Evolutionary conservation across 2,888 invertebrate species (phyloP).

Genomic region (Mesorhabditis belari): DNA sequence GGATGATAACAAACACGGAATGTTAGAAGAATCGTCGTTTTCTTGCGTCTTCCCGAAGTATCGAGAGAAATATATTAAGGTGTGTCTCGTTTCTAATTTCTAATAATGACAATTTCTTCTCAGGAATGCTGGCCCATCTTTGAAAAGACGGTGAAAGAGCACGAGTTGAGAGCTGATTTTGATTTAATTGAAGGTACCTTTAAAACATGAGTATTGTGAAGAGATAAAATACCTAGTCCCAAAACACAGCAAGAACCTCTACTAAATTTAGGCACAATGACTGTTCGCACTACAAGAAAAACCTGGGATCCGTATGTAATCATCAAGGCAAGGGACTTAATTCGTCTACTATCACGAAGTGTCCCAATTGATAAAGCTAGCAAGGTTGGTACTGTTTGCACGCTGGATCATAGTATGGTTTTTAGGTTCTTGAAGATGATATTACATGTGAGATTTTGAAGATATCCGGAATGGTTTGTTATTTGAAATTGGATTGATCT

Average conservation of each 20-base stretch:
- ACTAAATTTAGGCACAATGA: constrained; percentile 63
- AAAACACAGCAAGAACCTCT: neutral
- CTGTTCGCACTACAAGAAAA: constrained; percentile 81
- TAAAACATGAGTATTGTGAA: no score
- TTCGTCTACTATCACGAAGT: constrained; percentile 85
- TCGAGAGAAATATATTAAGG: constrained; percentile 77
- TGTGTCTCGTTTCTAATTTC: neutral
- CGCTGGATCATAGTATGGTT: neutral
- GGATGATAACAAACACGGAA: constrained; percentile 72
- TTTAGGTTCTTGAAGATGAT: constrained; percentile 69
- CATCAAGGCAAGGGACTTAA: constrained; percentile 88
- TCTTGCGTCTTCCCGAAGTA: constrained; percentile 94
- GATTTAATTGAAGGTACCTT: constrained; percentile 42
- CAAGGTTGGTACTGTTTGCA: neutral
- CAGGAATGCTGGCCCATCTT: constrained; percentile 91
- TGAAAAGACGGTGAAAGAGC: constrained; percentile 73
- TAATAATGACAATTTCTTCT: neutral
- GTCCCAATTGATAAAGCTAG: constrained; percentile 92
- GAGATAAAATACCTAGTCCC: no score
- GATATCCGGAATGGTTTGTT: constrained; percentile 74
- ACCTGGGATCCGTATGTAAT: constrained; percentile 93
- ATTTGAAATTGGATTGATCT: neutral
- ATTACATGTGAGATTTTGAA: constrained; percentile 90
- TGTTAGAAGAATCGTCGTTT: constrained; percentile 88
- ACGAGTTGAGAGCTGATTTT: constrained; percentile 43